Conservation (phyloP, 2,113 vertebrate species). For the Monarcha castaneiventris region DNA sequence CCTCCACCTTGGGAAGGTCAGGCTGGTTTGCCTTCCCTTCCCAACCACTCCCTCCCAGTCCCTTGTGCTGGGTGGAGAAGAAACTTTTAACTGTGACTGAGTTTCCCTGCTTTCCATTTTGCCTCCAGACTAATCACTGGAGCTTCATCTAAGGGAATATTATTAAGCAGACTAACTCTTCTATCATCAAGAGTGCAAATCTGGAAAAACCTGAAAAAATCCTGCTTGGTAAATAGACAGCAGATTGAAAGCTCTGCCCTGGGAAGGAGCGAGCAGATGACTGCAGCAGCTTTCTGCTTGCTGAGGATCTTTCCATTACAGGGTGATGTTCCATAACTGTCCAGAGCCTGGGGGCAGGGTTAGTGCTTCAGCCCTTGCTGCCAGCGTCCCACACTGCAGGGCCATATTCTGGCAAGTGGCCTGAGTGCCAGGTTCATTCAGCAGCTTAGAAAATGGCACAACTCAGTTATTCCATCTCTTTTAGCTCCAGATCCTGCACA, state of each 20-base stretch:
- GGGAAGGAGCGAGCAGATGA: background rate
- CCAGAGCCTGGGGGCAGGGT: background rate
- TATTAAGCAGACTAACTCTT: background rate
- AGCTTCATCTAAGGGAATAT: background rate
- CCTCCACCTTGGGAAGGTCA: background rate
- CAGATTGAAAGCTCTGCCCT: background rate
- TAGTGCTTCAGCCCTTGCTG: background rate
- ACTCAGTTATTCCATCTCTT: background rate
- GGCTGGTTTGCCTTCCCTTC: background rate
- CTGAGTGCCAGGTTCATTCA: background rate
- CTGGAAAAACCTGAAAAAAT: conserved; percentile 34
- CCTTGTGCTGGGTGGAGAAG: background rate
- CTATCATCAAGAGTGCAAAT: background rate
- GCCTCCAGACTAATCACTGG: background rate
- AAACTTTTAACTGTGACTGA: background rate
- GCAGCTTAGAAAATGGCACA: background rate
- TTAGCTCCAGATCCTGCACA: background rate
- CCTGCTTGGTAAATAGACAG: background rate
- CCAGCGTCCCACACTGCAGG: background rate
- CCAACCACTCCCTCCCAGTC: background rate
- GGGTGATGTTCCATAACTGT: background rate
- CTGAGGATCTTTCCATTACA: background rate
- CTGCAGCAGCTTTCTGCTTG: background rate
- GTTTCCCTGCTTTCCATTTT: background rate
- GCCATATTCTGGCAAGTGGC: background rate